Evolutionary conservation across 2,113 vertebrate species (phyloP).

Genomic region (Sitta europaea): DNA sequence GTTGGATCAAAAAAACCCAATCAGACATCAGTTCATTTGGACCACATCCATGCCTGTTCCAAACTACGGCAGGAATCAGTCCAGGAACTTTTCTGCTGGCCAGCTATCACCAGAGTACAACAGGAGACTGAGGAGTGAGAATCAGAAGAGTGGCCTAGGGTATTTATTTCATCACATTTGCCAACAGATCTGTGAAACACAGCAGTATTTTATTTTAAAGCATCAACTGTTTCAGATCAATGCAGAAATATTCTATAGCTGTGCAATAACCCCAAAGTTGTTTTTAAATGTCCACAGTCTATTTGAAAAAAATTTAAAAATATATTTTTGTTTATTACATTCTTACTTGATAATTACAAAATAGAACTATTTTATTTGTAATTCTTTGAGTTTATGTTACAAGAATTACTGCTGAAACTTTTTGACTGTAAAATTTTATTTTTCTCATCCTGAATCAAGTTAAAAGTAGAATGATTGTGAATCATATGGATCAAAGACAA

Average conservation of each 20-base stretch:
- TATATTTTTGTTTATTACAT: not conserved
- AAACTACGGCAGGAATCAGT: not conserved
- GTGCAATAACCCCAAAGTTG: not conserved
- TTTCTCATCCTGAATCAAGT: not conserved
- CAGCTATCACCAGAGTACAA: not conserved
- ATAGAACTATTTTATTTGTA: not conserved
- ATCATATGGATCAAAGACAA: conserved; percentile 54
- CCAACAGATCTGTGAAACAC: not conserved
- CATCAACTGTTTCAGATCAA: not conserved
- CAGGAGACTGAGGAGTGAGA: not conserved
- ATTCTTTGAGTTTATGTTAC: not conserved
- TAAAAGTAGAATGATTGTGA: conserved; percentile 14
- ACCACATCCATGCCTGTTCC: not conserved
- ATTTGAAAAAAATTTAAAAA: not conserved
- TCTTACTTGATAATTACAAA: not conserved
- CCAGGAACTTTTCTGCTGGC: not conserved
- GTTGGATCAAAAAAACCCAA: not conserved
- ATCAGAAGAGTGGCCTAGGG: not conserved
- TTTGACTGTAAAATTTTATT: not conserved
- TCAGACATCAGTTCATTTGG: not conserved
- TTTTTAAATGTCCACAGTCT: not conserved
- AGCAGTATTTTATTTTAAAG: not conserved
- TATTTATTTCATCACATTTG: not conserved
- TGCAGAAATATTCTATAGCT: not conserved
- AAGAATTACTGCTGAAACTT: not conserved